phyloP scores from a whole-genome alignment of 2,113 vertebrate species.

The Xerus inauris region DNA sequence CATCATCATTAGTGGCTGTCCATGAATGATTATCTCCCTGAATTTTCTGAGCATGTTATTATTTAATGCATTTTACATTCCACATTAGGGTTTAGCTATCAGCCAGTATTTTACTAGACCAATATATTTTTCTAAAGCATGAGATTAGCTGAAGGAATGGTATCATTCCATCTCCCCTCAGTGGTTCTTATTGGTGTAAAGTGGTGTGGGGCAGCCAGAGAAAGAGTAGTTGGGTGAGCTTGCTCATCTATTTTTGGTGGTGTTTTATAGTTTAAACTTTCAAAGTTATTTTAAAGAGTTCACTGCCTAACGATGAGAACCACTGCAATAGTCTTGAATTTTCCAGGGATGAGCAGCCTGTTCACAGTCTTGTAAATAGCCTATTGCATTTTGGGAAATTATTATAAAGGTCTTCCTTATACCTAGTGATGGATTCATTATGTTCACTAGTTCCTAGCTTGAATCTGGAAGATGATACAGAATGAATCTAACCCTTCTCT shows the following conservation, averaged over 20 bases:
- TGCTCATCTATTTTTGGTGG: not conserved
- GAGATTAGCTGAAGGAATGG: not conserved
- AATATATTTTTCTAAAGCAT: conserved; percentile 20
- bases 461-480: not conserved
- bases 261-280: not conserved
- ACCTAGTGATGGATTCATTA: not conserved
- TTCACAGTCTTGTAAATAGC: not conserved
- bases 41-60: conserved; percentile 70
- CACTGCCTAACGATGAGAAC: not conserved
- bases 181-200: not conserved
- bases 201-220: not conserved
- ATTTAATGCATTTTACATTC: conserved; percentile 66
- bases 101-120: conserved; percentile 23
- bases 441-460: not conserved
- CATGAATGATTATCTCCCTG: conserved; percentile 60
- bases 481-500: not conserved
- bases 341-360: not conserved
- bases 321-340: not conserved
- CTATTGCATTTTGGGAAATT: not conserved
- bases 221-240: not conserved
- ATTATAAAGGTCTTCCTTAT: not conserved
- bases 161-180: not conserved
- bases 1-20: conserved; percentile 68
- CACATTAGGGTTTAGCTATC: conserved; percentile 50
- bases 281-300: not conserved